phyloP scores from a whole-genome alignment of 2,113 vertebrate genomes.

The Jaculus jaculus region DNA sequence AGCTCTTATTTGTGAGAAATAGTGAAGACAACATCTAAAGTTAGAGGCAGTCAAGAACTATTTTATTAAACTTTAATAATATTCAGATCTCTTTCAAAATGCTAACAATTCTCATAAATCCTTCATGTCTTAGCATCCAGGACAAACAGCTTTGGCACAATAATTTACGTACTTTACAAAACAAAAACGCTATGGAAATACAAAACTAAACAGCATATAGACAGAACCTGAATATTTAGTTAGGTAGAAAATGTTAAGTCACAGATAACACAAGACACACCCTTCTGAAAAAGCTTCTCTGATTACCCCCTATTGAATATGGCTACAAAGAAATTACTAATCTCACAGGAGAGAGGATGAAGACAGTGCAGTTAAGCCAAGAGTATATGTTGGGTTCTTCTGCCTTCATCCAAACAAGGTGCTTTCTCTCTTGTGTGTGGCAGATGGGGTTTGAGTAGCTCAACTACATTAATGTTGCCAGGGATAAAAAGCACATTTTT shows the following conservation, averaged over 20 bases:
- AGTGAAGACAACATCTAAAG: background rate
- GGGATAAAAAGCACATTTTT: background rate
- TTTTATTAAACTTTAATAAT: background rate
- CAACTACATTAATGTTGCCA: background rate
- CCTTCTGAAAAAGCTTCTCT: too few relatives aligned
- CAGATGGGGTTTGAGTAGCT: background rate
- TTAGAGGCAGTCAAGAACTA: background rate
- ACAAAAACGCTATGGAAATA: background rate
- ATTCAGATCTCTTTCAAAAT: constrained; percentile 38
- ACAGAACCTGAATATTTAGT: background rate
- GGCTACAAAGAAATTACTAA: too few relatives aligned
- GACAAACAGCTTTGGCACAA: background rate
- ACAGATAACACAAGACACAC: too few relatives aligned
- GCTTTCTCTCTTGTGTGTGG: background rate
- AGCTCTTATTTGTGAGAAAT: background rate
- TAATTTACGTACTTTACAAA: background rate
- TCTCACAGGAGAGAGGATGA: background rate
- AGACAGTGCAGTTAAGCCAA: background rate
- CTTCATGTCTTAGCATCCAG: background rate
- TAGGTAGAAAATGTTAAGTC: too few relatives aligned
- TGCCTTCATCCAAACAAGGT: background rate
- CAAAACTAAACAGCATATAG: background rate
- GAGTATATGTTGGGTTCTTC: background rate
- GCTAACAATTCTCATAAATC: background rate
- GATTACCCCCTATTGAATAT: too few relatives aligned